These are phyloP conservation scores for Poecile atricapillus DNA, from an alignment of 2,113 vertebrate species.

Conservation along the genomic window DNA sequence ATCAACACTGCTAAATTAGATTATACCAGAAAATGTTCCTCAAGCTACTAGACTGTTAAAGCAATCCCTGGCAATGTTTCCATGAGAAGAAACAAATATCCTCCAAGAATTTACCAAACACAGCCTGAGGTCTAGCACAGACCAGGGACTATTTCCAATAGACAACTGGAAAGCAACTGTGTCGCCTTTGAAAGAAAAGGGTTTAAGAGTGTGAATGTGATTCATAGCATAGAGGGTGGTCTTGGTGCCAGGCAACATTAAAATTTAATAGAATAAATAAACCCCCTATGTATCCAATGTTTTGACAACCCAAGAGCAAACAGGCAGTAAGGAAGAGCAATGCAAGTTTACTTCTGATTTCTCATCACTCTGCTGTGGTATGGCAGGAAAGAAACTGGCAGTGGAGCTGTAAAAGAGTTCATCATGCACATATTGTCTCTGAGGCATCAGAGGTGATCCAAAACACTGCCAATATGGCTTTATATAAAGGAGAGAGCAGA, in stretches of 20 bases:
- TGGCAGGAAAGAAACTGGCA: background rate
- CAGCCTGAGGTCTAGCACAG: background rate
- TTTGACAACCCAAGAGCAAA: background rate
- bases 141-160: background rate
- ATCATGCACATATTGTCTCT: background rate
- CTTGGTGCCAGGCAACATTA: background rate
- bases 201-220: background rate
- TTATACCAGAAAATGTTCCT: background rate
- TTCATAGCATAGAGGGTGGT: background rate
- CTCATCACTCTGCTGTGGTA: background rate
- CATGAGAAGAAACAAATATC: background rate
- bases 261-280: background rate
- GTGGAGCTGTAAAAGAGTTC: background rate
- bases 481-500: background rate
- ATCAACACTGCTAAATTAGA: background rate
- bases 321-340: background rate
- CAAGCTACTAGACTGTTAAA: background rate
- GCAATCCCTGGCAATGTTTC: background rate
- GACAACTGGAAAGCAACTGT: background rate
- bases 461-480: background rate
- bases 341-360: background rate
- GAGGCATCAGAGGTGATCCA: background rate
- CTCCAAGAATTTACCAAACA: background rate
- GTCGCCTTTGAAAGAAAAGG: background rate
- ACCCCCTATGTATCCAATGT: background rate